A percentile compares a stretch with the other conserved stretches of the same genome.
These are phyloP conservation scores for Eulemur rubriventer DNA, from an alignment of 2,797 vertebrate species.

Conservation along the genomic window DNA sequence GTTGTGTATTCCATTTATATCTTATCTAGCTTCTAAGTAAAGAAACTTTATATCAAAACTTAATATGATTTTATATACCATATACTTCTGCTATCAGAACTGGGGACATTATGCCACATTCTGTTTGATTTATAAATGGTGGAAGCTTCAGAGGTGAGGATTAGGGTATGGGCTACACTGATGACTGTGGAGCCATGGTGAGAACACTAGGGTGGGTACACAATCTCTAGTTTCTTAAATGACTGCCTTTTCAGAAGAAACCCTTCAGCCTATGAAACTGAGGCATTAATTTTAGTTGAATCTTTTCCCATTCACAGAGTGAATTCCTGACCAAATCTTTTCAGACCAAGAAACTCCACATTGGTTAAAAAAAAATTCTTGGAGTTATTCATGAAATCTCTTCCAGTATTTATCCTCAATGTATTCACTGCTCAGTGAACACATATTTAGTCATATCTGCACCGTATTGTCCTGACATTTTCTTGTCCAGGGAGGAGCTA, in stretches of 20 bases:
- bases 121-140: neutral
- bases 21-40: neutral
- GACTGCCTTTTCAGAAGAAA: neutral
- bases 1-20: neutral
- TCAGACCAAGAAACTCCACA: neutral
- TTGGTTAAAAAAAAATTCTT: neutral
- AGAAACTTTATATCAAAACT: neutral
- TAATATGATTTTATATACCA: neutral
- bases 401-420: neutral
- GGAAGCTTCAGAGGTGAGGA: neutral
- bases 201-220: neutral
- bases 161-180: neutral
- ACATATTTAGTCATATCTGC: neutral
- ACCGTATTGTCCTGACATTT: neutral
- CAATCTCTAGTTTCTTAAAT: neutral
- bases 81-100: neutral
- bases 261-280: neutral
- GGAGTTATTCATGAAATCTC: neutral
- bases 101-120: neutral
- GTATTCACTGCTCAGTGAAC: neutral
- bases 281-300: neutral
- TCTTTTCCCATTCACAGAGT: neutral
- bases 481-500: neutral
- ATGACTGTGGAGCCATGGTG: neutral
- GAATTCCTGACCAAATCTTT: neutral